Evolutionary conservation across 2,797 vertebrate species (phyloP), one percentile per base, ranked within the genome.

Genomic region (Passerculus sandwichensis): DNA sequence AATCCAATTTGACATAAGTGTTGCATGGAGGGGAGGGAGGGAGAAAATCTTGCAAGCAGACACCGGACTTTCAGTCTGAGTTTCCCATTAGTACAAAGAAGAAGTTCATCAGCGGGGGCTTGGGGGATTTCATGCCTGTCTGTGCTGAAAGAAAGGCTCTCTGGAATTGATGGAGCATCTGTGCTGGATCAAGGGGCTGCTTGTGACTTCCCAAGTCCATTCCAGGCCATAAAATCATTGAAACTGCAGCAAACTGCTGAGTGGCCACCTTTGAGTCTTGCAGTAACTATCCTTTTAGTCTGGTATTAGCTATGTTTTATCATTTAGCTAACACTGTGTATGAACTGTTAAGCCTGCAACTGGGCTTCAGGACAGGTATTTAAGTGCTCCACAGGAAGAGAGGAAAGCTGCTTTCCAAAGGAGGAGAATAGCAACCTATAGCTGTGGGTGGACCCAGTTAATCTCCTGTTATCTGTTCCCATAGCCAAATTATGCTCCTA

Each of bases 1-100:
- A 95, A 95, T 95, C 91, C 89, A 93, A 76, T 90, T 91, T 89
- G 88, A 95, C 91, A 29, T 38, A 48, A 90, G 71, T 50, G 81
- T 60, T 91, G 76, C 2, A 0, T 26, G 23, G 18, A 7, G 1
- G 27, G 50, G 8, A 20, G 16, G 45, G 18, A 42, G 36, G 25
- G 36, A 74, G 67, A 36, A 86, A 82, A 85, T 54, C 80, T 70
- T 88, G 40, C 47, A 69, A 48, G 72, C 72, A 93, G 48, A 61
- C 56, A 29, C 48, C 0, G 25, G 91, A 73, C 67, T 51, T 93
- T 15, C 45, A 45, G 67, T 48, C 74, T 84, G 59, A 60, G 44
- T 65, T 93, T 93, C 80, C 34, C 21, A 25, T 14, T 19, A 32
- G 64, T 54, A 65, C 83, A 69, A 53, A 78, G 84, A 51, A 76